phyloP scores from a whole-genome alignment of 1,140 invertebrate species.

The Drosophila rhopaloa region DNA sequence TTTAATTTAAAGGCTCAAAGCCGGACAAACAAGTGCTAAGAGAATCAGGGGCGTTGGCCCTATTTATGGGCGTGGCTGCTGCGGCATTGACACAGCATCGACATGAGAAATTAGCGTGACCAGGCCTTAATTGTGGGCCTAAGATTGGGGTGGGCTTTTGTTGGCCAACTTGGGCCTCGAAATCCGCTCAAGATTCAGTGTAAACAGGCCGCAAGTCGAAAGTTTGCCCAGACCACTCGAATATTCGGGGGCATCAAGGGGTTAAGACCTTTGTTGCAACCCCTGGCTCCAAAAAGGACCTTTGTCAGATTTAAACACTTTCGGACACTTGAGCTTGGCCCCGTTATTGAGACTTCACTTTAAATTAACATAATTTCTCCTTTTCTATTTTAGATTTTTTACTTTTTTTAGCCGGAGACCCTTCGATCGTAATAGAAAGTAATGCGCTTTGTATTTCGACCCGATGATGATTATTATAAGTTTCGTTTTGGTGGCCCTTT shows the following conservation, averaged over 20 bases:
- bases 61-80: conserved; percentile 55
- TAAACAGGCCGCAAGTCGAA: conserved; percentile 60
- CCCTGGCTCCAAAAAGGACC: conserved; percentile 8
- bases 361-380: conserved; percentile 81
- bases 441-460: conserved; percentile 61
- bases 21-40: conserved; percentile 38
- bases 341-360: conserved; percentile 59
- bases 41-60: conserved; percentile 19
- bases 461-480: conserved; percentile 69
- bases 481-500: conserved; percentile 65
- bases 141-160: conserved; percentile 14
- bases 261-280: conserved; percentile 36
- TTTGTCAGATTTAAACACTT: conserved; percentile 73
- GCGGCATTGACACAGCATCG: conserved; percentile 56
- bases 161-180: conserved; percentile 43
- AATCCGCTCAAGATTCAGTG: conserved; percentile 35
- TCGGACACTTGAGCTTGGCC: conserved; percentile 45
- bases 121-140: conserved; percentile 57
- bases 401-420: conserved; percentile 10
- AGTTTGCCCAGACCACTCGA: conserved; percentile 37
- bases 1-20: conserved; percentile 59
- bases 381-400: conserved; percentile 41
- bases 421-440: conserved; percentile 74
- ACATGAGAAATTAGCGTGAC: conserved; percentile 65
- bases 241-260: conserved; percentile 44